Evolutionary conservation across 2,888 invertebrate genomes (phyloP), one percentile per base, ranked within the genome.

Genomic region (Philereme vetulata): DNA sequence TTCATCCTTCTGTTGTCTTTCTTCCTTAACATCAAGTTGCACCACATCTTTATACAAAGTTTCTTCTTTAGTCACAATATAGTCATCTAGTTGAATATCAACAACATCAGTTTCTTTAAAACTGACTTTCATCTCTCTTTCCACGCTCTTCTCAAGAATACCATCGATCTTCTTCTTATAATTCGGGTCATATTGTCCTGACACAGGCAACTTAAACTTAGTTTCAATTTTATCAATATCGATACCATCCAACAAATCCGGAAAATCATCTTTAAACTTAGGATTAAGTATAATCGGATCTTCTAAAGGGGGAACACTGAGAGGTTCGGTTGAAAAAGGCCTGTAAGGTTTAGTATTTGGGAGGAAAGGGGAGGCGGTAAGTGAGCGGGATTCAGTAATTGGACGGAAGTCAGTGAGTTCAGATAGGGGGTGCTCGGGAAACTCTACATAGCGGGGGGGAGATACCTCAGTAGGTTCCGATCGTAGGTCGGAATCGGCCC

Each of bases 381-480:
- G 51, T 4, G 87, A 83, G 8, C 88, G 71, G 3, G 73, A 67
- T 50, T 71, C 73, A 9, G 69, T 57, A 7, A 70, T 46, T 4
- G 68, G 66, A 10, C 57, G 55, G 44, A 66, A 61, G 10, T 66
- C 65, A 38, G 56, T 54, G 5, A 65, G 60, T 38, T 66, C 66
- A 4, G 65, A 54, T 46, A 64, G 40, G 36, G 71, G 61, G 46
- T 71, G 68, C 51, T 80, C 77, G 38, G 72, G 65, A 51, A 81
- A 81, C 10, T 80, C 67, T 62, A 83, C 72, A 10, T 42, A 62
- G 10, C 62, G 62, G 10, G 58, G 58, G n/a, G 60, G 60, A 6
- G 52, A 59, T 87, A 88, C 87, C 88, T 90, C 88, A 84, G 84
- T 84, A 42, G 86, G 84, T 72, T 84, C 82, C 70, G 82, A 87